Conservation (phyloP, 2,113 vertebrate genomes). For the Centropristis striata region DNA sequence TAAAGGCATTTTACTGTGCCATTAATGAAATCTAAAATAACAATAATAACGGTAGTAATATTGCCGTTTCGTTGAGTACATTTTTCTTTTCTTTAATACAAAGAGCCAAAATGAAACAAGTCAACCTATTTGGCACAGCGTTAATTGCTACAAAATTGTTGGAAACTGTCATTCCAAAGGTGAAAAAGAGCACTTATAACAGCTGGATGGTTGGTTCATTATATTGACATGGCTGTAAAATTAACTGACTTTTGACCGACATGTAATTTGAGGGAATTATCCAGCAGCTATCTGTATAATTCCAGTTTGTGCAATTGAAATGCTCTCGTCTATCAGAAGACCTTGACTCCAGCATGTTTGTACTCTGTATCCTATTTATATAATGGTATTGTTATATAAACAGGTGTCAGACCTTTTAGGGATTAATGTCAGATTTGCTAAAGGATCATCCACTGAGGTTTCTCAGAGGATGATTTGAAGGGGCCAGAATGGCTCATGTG, state of each 20-base stretch:
- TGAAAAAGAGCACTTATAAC: not conserved
- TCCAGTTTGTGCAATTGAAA: not conserved
- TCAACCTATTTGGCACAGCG: not conserved
- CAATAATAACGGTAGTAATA: not conserved
- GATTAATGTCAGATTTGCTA: constrained; percentile 25
- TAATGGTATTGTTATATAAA: constrained; percentile 5
- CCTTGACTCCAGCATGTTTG: not conserved
- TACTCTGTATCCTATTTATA: not conserved
- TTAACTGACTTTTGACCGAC: not conserved
- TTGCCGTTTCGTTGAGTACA: not conserved
- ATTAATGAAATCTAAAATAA: not conserved
- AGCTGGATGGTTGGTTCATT: not conserved
- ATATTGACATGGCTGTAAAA: not conserved
- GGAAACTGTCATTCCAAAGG: not conserved
- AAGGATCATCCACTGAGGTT: constrained; percentile 14
- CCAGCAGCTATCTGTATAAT: not conserved
- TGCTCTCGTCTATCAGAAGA: not conserved
- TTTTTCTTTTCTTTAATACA: no score
- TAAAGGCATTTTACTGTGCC: not conserved
- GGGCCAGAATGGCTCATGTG: constrained; percentile 10
- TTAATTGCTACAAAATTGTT: not conserved
- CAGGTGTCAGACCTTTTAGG: constrained; percentile 2
- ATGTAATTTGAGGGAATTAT: not conserved
- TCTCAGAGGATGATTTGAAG: not conserved
- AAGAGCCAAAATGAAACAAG: no score